Base-by-base conservation (phyloP, 2,797 vertebrate species). In the Aotus griseimembra region DNA sequence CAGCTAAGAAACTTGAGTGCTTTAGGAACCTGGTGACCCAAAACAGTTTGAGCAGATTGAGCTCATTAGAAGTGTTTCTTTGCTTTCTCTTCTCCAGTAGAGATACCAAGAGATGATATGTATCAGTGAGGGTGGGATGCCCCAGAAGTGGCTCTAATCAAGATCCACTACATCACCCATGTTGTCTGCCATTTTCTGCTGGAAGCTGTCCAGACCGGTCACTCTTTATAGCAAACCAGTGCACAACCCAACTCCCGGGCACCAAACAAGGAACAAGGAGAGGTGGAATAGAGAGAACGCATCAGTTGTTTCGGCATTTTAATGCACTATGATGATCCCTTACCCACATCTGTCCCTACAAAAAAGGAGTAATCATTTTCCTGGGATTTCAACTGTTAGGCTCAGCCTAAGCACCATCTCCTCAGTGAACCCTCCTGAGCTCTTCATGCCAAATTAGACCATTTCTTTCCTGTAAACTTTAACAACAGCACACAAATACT, bases 401-500 rank as follows among this genome's bases (percentile, higher is more conserved):
- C 13, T 85, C 67, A 70, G 22, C 10, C 39, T 48, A 50, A 92
- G 48, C 3, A 19, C 22, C 7, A 2, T 46, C 61, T 88, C 75
- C 80, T 88, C 64, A 24, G 17, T 73, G 52, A 82, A 44, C 22
- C 39, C 52, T 55, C 12, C 28, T 91, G 58, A 39, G 13, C 33
- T 19, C 33, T 36, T 84, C 0, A 0, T 64, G 64, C 72, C 46
- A 58, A 26, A 36, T 9, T 11, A n/a, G n/a, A 4, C 9, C 39
- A n/a, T 76, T n/a, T 81, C n/a, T 93, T 82, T 67, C 36, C 64
- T 73, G 44, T 52, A 64, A 77, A 81, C 72, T 70, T 10, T 33
- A n/a, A 2, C 4, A 36, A 26, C 41, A 67, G 76, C 7, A 6
- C 6, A 12, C 26, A 1, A 10, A 13, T 36, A 7, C 22, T 67